Evolutionary conservation across 1,140 invertebrate genomes (phyloP), one percentile per base, ranked within the genome.

Genomic region (Theocolax elegans): DNA sequence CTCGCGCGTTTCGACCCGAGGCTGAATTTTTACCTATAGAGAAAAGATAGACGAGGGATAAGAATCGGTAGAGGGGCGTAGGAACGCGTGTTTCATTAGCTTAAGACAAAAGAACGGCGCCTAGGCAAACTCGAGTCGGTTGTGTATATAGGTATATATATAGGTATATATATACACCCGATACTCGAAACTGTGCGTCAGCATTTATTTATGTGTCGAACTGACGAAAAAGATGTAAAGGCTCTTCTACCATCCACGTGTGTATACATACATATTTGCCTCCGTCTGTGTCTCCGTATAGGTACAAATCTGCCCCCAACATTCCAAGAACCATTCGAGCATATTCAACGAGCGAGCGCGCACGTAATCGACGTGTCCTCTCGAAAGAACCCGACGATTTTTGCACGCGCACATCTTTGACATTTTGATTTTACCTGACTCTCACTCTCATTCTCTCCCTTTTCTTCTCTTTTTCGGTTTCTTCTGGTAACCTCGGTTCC

Each of bases 51-150:
- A 78, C 79, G 77, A 53, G 8, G 8, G 17, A 8, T 25, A 21
- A 38, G 6, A 6, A n/a, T 19, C 6, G 7, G 4, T 10, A 29
- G 21, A 29, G 31, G 6, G 27, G 35, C 40, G 3, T 73, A 81
- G 79, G 80, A 84, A 84, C 84, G 79, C 79, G 81, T 84, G 83
- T 85, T 85, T 81, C 83, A 85, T 84, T 85, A 84, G 81, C 80
- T n/a, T 83, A 84, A 85, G 82, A 85, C 84, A 85, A 85, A 85
- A 85, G 84, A 85, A 79, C 81, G 82, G 82, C 83, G 84, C 83
- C 80, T 85, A 85, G 79, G 77, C 73, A 72, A 62, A 72, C 59
- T 71, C 73, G 71, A 71, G 31, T 6, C 31, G 4, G 4, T 35
- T 35, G 10, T 35, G 10, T 35, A 35, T n/a, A n/a, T n/a, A n/a